phyloP scores from a whole-genome alignment of 2,888 invertebrate genomes.

The Ormyrus pomaceus region DNA sequence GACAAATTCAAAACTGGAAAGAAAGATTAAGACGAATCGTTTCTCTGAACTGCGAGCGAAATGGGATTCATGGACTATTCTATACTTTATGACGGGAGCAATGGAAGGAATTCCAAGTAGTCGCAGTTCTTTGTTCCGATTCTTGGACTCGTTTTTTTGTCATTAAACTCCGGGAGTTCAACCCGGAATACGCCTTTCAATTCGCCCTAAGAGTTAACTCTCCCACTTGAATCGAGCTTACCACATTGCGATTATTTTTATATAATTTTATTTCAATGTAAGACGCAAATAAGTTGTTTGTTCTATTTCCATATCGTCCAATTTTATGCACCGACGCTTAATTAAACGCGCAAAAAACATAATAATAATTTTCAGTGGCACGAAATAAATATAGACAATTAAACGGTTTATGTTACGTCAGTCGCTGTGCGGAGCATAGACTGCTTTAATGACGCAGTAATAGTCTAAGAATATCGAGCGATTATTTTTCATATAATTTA shows the following conservation, averaged over 20 bases:
- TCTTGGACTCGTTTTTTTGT: constrained; percentile 8
- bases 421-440: not conserved
- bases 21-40: constrained; percentile 19
- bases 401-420: not conserved
- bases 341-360: too few relatives aligned
- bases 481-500: constrained; percentile 25
- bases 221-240: too few relatives aligned
- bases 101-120: constrained; percentile 24
- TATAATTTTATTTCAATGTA: too few relatives aligned
- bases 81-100: not conserved
- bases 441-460: constrained; percentile 32
- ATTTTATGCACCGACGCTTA: too few relatives aligned
- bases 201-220: not conserved
- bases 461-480: constrained; percentile 9
- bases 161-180: constrained; percentile 12
- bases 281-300: too few relatives aligned
- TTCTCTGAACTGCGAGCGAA: constrained; percentile 8
- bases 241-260: too few relatives aligned
- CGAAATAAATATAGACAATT: not conserved
- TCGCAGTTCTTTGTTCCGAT: constrained; percentile 1
- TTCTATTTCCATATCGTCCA: too few relatives aligned
- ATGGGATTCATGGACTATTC: constrained; percentile 14
- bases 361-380: too few relatives aligned
- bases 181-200: not conserved
- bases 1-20: not conserved